These are phyloP conservation scores for Umimayanthus chanpuru DNA, from an alignment of 92 coral and sea anemone genomes.

Conservation along the genomic window DNA sequence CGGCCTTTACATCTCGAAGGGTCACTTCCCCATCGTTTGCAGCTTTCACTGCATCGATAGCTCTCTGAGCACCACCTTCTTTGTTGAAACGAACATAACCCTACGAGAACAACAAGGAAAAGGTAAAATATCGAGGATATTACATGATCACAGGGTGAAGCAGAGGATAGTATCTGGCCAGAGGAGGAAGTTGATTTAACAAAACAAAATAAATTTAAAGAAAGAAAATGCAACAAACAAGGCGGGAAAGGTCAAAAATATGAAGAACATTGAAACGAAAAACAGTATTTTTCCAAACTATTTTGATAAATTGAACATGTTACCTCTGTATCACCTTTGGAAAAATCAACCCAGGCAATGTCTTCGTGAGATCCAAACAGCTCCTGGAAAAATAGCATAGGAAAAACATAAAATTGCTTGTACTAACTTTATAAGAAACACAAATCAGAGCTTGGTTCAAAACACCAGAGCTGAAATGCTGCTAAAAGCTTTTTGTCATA, in stretches of 20 bases:
- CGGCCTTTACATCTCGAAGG: constrained; percentile 71
- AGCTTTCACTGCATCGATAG: constrained; percentile 78
- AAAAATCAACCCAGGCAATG: constrained; percentile 86
- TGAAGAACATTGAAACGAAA: not conserved
- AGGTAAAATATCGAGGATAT: not conserved
- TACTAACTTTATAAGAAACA: too few species aligned
- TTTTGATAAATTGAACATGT: too few species aligned
- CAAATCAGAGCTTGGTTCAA: not conserved
- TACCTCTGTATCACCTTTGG: constrained; percentile 81
- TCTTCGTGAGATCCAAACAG: constrained; percentile 80
- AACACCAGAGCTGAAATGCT: not conserved
- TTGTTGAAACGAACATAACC: constrained; percentile 78
- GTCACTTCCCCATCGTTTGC: constrained; percentile 79
- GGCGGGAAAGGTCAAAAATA: not conserved
- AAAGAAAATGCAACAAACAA: not conserved
- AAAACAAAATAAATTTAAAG: not conserved
- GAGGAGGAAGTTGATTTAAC: not conserved
- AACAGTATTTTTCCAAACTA: not conserved
- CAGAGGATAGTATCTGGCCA: not conserved
- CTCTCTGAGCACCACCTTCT: constrained; percentile 87
- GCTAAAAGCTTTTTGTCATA: too few species aligned
- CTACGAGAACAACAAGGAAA: constrained; percentile 32
- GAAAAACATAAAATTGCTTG: too few species aligned
- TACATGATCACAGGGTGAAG: not conserved
- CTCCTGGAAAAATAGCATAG: constrained; percentile 48